phyloP scores from a whole-genome alignment of 2,113 vertebrate species.

The Synchiropus splendidus region DNA sequence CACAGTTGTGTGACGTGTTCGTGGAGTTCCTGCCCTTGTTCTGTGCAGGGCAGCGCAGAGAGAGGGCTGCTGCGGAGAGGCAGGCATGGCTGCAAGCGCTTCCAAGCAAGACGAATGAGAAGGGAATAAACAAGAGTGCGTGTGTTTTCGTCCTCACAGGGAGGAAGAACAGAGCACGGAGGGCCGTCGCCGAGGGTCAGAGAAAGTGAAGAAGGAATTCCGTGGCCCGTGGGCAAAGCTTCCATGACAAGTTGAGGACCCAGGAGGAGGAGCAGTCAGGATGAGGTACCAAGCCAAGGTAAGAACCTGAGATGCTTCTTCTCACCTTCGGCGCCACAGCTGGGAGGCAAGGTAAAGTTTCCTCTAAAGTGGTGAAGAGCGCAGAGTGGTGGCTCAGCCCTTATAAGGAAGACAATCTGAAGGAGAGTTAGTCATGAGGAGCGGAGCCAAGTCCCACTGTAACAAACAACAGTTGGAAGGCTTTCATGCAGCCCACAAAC shows the following conservation, averaged over 20 bases:
- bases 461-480: background rate
- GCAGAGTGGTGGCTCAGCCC: constrained; percentile 42
- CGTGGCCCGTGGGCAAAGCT: constrained; percentile 24
- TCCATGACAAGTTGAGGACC: constrained; percentile 32
- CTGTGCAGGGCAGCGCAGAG: constrained; percentile 20
- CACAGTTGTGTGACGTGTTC: constrained; percentile 49
- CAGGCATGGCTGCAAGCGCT: constrained; percentile 32
- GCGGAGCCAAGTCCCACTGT: constrained; percentile 43
- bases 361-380: constrained; percentile 7
- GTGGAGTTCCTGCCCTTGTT: constrained; percentile 55
- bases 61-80: constrained; percentile 26
- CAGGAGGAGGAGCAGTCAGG: constrained; percentile 45
- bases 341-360: background rate
- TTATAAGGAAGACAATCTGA: constrained; percentile 61
- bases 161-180: constrained; percentile 11
- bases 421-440: constrained; percentile 45
- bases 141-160: constrained; percentile 30
- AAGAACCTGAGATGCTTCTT: constrained; percentile 39
- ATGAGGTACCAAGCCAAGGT: constrained; percentile 65
- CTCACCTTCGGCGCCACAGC: background rate
- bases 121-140: constrained; percentile 40
- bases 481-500: no score
- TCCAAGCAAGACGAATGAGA: constrained; percentile 26
- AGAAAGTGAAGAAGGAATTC: constrained; percentile 24
- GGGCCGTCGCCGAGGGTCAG: constrained; percentile 12